Conservation (phyloP, 2,888 invertebrate species). For the Watsonalla cultraria region DNA sequence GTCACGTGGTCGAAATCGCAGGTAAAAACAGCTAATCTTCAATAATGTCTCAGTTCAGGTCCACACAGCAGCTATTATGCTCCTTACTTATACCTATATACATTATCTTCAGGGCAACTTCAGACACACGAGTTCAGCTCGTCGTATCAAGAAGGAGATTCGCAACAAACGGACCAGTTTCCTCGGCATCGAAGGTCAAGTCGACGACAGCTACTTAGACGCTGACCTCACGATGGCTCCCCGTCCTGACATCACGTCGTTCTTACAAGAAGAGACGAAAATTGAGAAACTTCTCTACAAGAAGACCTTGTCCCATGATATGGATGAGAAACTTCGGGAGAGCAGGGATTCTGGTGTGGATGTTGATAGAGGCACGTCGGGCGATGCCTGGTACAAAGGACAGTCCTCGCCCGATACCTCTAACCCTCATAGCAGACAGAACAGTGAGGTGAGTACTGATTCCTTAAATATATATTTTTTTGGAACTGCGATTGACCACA, state of each 20-base stretch:
- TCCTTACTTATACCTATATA: background rate
- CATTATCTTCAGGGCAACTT: constrained; percentile 74
- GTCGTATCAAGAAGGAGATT: constrained; percentile 91
- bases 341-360: constrained; percentile 90
- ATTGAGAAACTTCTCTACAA: constrained; percentile 87
- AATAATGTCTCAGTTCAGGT: background rate
- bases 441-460: constrained; percentile 81
- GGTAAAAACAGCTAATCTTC: too few relatives aligned
- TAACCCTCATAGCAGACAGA: constrained; percentile 87
- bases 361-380: constrained; percentile 79
- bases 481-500: background rate
- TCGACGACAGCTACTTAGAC: constrained; percentile 83
- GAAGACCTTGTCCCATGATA: constrained; percentile 84
- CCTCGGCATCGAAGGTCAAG: constrained; percentile 88
- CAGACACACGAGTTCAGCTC: constrained; percentile 88
- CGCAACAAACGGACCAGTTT: constrained; percentile 91
- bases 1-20: too few relatives aligned
- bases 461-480: background rate
- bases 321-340: constrained; percentile 81
- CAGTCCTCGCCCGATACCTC: constrained; percentile 73
- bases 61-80: too few relatives aligned
- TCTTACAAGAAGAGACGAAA: constrained; percentile 88
- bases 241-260: constrained; percentile 88
- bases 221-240: constrained; percentile 83
- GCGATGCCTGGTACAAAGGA: constrained; percentile 79